phyloP scores from a whole-genome alignment of 2,888 invertebrate species.

The Ernsta delagoae region DNA sequence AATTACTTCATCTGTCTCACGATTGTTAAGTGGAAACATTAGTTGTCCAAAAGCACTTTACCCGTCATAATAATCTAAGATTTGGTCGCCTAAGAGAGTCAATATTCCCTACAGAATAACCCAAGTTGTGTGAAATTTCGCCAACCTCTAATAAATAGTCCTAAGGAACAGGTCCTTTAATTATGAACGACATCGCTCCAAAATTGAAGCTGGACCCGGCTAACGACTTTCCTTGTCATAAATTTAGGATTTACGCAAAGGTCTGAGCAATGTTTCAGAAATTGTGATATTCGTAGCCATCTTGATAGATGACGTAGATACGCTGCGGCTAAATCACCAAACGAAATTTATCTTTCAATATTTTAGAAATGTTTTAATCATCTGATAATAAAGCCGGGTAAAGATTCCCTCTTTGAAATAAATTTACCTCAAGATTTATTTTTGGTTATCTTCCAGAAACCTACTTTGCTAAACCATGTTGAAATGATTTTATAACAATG shows the following conservation, averaged over 20 bases:
- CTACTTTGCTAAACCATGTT: too few relatives aligned
- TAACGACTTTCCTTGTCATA: constrained; percentile 19
- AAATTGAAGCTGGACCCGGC: constrained; percentile 6
- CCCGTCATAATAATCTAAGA: neutral
- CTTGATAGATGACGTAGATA: neutral
- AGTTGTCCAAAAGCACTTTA: neutral
- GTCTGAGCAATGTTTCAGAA: constrained; percentile 20
- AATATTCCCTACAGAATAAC: constrained; percentile 1
- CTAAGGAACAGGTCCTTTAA: constrained; percentile 19
- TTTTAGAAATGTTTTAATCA: neutral
- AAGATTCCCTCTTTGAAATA: too few relatives aligned
- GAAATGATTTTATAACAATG: too few relatives aligned
- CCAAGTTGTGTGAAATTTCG: constrained; percentile 6
- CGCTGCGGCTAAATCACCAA: neutral
- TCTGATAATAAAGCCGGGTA: neutral
- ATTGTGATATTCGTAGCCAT: neutral
- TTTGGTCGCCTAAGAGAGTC: neutral
- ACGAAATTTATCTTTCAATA: neutral
- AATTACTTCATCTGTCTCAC: too few relatives aligned
- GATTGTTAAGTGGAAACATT: neutral
- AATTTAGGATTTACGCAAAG: constrained; percentile 25
- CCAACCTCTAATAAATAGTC: constrained; percentile 18
- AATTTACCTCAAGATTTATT: neutral
- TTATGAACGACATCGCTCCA: constrained; percentile 18
- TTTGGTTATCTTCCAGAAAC: neutral